Base-by-base conservation (phyloP, 1,140 invertebrate species). In the Leptonema lineaticorne region DNA sequence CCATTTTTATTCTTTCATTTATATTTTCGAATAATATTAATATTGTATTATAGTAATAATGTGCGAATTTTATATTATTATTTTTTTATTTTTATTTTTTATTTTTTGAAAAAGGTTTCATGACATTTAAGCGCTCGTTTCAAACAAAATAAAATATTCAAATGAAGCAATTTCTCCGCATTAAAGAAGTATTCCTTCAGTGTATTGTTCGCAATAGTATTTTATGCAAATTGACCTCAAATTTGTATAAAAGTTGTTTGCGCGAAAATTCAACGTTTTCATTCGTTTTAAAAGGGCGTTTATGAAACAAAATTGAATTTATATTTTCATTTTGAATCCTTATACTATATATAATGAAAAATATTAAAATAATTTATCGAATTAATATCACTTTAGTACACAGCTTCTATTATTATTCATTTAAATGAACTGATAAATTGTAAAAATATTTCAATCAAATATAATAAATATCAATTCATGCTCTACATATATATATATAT, bases 91-190 rank as follows among this genome's bases (percentile, higher is more conserved):
- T 48, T 14, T 48, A 18, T n/a, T 7, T 46, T 16, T 46, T 46
- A 20, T 48, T 20, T 41, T 48, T 48, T 20, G 46, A 48, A 48
- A 48, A 48, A 20, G 22, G 46, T 20, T 48, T 48, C 2, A 20
- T 20, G 16, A 48, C 46, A 48, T 20, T 48, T 48, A 48, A 48
- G 46, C 46, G 16, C 46, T 24, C 46, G 6, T 48, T 48, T 48
- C 18, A 48, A 48, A 48, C 46, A 48, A 48, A 48, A 48, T 48
- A 48, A 48, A 48, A 48, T 48, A 48, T 48, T 48, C 20, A 48
- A 48, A 48, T 24, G 46, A 48, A 24, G 46, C 46, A 48, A 48
- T 48, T 48, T 9, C 46, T 48, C 46, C 16, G 46, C 46, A 48
- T 48, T 48, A 48, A 48, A 48, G 14, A 20, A 48, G 16, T 16